Evolutionary conservation across 2,797 vertebrate genomes (phyloP), one percentile per base, ranked within the genome.

Genomic region (Sarcophilus harrisii): DNA sequence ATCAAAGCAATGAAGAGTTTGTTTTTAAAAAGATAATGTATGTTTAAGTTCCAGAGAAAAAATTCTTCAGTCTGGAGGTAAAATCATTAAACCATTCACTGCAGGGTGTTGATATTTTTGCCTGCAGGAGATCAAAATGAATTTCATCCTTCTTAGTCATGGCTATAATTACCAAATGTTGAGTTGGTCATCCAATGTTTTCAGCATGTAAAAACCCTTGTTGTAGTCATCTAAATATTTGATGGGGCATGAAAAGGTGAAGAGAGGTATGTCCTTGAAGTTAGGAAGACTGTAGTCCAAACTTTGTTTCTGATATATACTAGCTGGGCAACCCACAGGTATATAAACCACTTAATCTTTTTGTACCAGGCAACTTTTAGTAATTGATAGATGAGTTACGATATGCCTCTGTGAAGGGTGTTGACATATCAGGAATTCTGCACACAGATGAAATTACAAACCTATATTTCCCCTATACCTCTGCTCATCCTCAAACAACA

Each of bases 1-100:
- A 73, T 81, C 95, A 57, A 93, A 28, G 73, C 18, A 59, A 16
- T 87, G 92, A 24, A 6, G 58, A 91, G 9, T 30, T 29, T 92
- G 52, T 62, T 87, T 94, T 32, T 90, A 92, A 16, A n/a, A 24
- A 59, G 49, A n/a, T 30, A 30, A 16, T 54, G 8, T 45, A 5
- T 52, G 49, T 94, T 93, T 92, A 52, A 96, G 91, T 60, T 93
- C 91, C 32, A 54, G 27, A 49, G 38, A 1, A 95, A n/a, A 4
- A 92, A 91, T 60, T 91, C 52, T 59, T 91, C 58, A 91, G 89
- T 90, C 57, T 73, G 90, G 52, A 95, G 13, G 49, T 89, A 55
- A 92, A 90, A 81, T n/a, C 90, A 96, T 55, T n/a, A 91, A 91
- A 38, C n/a, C 6, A 6, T 1, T 18, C 29, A 13, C 55, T 92